Base-by-base conservation (phyloP, 2,113 vertebrate genomes). In the Lichenostomus cassidix region DNA sequence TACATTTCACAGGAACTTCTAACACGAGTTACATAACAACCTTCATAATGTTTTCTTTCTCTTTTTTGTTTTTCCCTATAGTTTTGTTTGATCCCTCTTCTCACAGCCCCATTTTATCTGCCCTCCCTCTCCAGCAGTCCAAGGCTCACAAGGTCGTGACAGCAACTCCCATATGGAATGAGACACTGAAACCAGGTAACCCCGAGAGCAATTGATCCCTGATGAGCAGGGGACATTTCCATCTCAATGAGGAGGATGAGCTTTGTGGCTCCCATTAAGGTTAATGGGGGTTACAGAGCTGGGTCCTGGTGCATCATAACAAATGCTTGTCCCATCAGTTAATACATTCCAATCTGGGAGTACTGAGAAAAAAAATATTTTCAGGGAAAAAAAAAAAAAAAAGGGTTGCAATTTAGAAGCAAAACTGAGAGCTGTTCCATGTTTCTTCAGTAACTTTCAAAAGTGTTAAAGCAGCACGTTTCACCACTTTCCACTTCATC, bases 401-500 rank as follows among this genome's bases (percentile, higher is more conserved):
- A 18, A 10, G 0, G 4, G 62, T 35, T 1, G 0, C 19, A 19
- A 82, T 68, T 82, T 50, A 76, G 44, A 81, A 94, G 53, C 21
- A 62, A 67, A 94, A 67, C 58, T 74, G 46, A 65, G 63, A 86
- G n/a, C 8, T 39, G 15, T 53, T 75, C 44, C 50, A 41, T 44
- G 47, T 82, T 83, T 89, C 71, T 37, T 46, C 59, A n/a, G 70
- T 73, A 95, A 84, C 85, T 96, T 93, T 53, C 55, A 31, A 37
- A 90, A 85, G 83, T 64, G 88, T 93, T 90, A 92, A 77, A 93
- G 77, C 79, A 92, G 80, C 50, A 79, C 71, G 92, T 92, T 91
- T 95, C 55, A 47, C 56, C 68, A 84, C 86, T 97, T 94, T 95
- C 89, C 86, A 93, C 94, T 96, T 96, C 92, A 96, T 93, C 95